These are phyloP conservation scores for Acarapis woodi DNA, from an alignment of 1,140 invertebrate species.

Conservation along the genomic window DNA sequence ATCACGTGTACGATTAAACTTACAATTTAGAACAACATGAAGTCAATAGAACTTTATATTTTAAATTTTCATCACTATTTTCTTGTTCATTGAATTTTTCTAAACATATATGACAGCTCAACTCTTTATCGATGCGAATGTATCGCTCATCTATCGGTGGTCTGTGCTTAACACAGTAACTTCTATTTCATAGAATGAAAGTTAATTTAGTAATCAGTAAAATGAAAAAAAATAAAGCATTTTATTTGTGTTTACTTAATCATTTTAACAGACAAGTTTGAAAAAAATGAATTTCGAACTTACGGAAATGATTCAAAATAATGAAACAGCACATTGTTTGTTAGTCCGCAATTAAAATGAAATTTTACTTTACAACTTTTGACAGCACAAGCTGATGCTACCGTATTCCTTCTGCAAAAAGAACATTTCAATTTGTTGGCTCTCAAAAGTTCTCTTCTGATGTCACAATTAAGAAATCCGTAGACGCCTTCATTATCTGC, in stretches of 20 bases:
- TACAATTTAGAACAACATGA: background rate
- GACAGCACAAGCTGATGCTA: slow-evolving; percentile 29
- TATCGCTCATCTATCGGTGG: slow-evolving; percentile 26
- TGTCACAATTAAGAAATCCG: slow-evolving; percentile 7
- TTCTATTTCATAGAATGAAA: too few relatives aligned
- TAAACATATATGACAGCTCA: slow-evolving; percentile 14
- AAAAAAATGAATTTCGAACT: slow-evolving; percentile 7
- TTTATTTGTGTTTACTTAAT: background rate
- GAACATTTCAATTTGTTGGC: slow-evolving; percentile 19
- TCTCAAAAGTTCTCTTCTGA: slow-evolving; percentile 5
- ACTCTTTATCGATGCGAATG: slow-evolving; percentile 17
- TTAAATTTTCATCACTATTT: background rate
- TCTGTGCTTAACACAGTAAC: slow-evolving; percentile 28
- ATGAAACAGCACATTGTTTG: slow-evolving; percentile 24
- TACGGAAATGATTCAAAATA: slow-evolving; percentile 30
- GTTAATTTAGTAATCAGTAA: slow-evolving; percentile 21
- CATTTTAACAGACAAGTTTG: background rate
- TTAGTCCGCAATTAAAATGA: slow-evolving; percentile 30
- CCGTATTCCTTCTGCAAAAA: slow-evolving; percentile 27
- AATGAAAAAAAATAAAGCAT: background rate
- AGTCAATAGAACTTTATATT: background rate
- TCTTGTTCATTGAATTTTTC: background rate
- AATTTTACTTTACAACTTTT: slow-evolving; percentile 25
- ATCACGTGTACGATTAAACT: slow-evolving; percentile 19
- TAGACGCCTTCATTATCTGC: slow-evolving; percentile 5